Conservation (phyloP, 2,888 invertebrate species). For the Agrochola lota region DNA sequence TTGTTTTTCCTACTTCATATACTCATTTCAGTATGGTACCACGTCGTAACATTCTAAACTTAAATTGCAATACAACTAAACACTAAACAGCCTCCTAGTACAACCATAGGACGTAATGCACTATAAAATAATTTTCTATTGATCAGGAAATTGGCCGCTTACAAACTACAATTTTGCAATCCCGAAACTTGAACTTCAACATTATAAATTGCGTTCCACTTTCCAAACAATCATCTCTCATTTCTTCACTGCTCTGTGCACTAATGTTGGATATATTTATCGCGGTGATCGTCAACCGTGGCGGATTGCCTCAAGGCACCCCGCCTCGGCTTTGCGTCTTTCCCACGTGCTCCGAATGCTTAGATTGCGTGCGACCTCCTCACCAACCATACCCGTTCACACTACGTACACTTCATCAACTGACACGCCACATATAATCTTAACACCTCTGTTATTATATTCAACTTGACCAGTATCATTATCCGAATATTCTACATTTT, state of each 20-base stretch:
- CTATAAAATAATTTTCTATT: slow-evolving; percentile 1
- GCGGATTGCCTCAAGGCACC: slow-evolving; percentile 84
- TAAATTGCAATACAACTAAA: too few species aligned
- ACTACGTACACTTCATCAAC: slow-evolving; percentile 76
- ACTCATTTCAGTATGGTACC: slow-evolving; percentile 5
- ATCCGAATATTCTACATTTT: slow-evolving; percentile 53
- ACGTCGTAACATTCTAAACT: background rate
- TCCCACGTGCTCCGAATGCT: slow-evolving; percentile 90
- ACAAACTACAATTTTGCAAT: slow-evolving; percentile 10
- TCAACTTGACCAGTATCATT: slow-evolving; percentile 70
- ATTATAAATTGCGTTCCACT: slow-evolving; percentile 46
- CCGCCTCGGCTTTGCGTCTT: slow-evolving; percentile 84
- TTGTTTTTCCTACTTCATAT: slow-evolving; percentile 46
- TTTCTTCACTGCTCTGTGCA: slow-evolving; percentile 82
- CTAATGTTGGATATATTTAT: slow-evolving; percentile 89
- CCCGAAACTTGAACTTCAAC: slow-evolving; percentile 25
- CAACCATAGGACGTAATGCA: background rate
- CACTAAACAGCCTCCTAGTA: too few species aligned
- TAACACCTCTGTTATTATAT: slow-evolving; percentile 51
- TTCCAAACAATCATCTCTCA: slow-evolving; percentile 68
- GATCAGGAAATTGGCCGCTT: slow-evolving; percentile 5
- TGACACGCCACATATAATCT: slow-evolving; percentile 65
- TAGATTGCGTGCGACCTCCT: slow-evolving; percentile 89
- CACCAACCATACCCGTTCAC: slow-evolving; percentile 79
- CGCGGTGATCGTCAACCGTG: slow-evolving; percentile 89